Conservation (phyloP, 1,140 invertebrate genomes). For the Drosophila nebulosa region DNA sequence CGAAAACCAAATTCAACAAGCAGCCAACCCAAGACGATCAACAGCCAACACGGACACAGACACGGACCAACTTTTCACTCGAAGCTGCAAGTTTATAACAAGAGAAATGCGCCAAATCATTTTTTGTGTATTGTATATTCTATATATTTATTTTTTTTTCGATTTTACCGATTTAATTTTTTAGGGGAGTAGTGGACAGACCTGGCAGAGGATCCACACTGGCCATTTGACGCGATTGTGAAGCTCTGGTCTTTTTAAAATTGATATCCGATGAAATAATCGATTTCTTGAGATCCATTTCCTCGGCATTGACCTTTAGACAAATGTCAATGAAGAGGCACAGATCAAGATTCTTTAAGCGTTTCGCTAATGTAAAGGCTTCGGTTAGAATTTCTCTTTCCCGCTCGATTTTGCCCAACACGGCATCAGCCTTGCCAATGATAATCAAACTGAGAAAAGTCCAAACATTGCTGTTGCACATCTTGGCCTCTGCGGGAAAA, state of each 20-base stretch:
- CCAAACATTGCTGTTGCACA: constrained; percentile 54
- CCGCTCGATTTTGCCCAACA: constrained; percentile 56
- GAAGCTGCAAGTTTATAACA: neutral
- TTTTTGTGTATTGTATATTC: neutral
- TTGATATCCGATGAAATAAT: neutral
- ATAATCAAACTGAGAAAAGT: constrained; percentile 52
- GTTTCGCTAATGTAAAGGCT: constrained; percentile 39
- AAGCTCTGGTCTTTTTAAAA: neutral
- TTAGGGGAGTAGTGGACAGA: no score
- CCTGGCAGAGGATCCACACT: neutral
- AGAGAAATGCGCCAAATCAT: neutral
- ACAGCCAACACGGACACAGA: neutral
- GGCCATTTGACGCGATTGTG: neutral
- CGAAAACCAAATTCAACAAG: neutral
- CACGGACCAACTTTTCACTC: neutral
- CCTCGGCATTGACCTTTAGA: constrained; percentile 46
- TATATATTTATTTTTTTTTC: constrained; percentile 29
- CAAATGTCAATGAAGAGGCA: constrained; percentile 60
- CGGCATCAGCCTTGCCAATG: constrained; percentile 55
- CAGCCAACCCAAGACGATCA: neutral
- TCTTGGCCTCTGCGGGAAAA: constrained; percentile 33
- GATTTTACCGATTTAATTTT: neutral
- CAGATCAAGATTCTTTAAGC: constrained; percentile 47
- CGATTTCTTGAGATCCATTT: constrained; percentile 42
- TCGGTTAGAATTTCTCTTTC: constrained; percentile 35